Evolutionary conservation across 2,113 vertebrate genomes (phyloP).

Genomic region (Bambusicola thoracicus): DNA sequence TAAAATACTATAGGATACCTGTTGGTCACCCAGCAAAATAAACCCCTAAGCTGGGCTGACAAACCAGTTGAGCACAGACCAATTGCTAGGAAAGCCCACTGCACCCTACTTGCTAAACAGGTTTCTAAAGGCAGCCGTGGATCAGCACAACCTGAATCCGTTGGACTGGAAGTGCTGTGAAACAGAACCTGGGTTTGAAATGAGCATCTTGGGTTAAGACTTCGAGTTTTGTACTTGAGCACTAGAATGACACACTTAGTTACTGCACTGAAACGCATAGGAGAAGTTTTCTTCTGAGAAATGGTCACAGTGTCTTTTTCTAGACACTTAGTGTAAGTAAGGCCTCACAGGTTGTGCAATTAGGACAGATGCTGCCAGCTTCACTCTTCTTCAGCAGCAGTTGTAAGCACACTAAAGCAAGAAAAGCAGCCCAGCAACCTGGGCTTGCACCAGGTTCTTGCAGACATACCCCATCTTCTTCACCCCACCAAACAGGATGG

Average conservation of each 20-base stretch:
- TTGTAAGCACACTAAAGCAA: neutral
- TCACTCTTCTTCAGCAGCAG: neutral
- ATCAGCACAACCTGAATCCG: neutral
- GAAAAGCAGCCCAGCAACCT: neutral
- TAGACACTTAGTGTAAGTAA: neutral
- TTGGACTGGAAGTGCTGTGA: neutral
- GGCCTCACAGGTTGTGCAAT: neutral
- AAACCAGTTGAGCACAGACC: neutral
- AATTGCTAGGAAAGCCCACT: neutral
- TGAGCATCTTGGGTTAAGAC: neutral
- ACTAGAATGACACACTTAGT: neutral
- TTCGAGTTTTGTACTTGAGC: neutral
- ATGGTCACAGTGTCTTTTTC: neutral
- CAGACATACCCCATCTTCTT: neutral
- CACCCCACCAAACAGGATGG: neutral
- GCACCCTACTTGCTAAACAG: rapidly evolving
- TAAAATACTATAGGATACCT: neutral
- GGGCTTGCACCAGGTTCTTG: neutral
- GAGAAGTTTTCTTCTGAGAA: neutral
- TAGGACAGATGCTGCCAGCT: slow-evolving; percentile 1
- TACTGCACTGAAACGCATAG: neutral
- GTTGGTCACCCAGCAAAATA: neutral
- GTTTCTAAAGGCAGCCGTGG: neutral
- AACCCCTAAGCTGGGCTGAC: neutral
- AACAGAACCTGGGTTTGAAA: neutral